Evolutionary conservation across 2,113 vertebrate genomes (phyloP), one percentile per base, ranked within the genome.

Genomic region (Empidonax alnorum): DNA sequence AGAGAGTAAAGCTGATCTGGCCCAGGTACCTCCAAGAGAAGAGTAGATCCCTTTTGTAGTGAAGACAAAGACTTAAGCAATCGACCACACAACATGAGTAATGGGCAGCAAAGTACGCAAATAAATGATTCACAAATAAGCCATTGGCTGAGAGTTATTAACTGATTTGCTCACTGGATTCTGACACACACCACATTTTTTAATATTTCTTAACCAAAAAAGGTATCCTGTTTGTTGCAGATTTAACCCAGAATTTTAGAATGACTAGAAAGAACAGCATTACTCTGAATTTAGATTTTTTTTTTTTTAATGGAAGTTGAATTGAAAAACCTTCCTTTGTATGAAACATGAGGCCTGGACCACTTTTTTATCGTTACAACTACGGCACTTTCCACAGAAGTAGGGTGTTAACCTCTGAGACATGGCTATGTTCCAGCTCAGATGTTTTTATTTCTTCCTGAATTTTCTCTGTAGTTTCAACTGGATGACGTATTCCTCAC

Each of bases 381-480:
- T 87, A 52, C 0, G 0, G 50, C 67, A 50, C 75, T 96, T 96
- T 91, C 66, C 68, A 88, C 72, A 84, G 78, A 93, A 93, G 59
- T 66, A 77, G 93, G 87, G 85, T 94, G 93, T 94, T 93, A 92
- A 86, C 95, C 72, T 90, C 79, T 59, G 63, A 94, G 94, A 95
- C 3, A 0, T 94, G 95, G 93, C 87, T 56, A 30, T 3, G 0
- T 77, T 96, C 94, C 94, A 96, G 53, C 72, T 96, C 92, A 77
- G 65, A 91, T 94, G 94, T 90, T 96, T 96, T 95, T 68, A 73
- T 92, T 95, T 96, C 84, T 91, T 87, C 71, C 87, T 95, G 82
- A 86, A 67, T 91, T 96, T 94, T 95, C 89, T 93, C 89, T 87
- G 81, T 83, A 93, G 85, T 96, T 93, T 89, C 79, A 82, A 73